A percentile compares a stretch with the other conserved stretches of the same genome.
Evolutionary conservation across 2,888 invertebrate species (phyloP).

Genomic region (Zeuzera pyrina): DNA sequence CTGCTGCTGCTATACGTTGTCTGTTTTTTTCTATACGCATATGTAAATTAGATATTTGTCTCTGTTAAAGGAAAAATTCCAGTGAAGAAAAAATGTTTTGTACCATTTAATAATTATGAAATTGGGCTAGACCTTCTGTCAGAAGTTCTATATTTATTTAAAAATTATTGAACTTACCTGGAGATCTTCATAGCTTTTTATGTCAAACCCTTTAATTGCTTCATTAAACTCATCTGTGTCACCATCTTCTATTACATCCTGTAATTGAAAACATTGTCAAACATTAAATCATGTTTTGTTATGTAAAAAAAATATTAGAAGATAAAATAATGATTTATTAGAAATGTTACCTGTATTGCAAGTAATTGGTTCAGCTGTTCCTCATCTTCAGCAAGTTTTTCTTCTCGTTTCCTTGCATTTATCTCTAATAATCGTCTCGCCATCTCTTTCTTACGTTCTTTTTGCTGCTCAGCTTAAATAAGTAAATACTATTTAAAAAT

Average conservation of each 20-base stretch:
- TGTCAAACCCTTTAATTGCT: slow-evolving; percentile 82
- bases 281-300: slow-evolving; percentile 1
- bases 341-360: slow-evolving; percentile 75
- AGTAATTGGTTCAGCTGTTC: slow-evolving; percentile 85
- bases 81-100: no score
- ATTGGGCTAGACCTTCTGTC: no score
- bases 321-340: background rate
- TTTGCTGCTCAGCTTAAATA: slow-evolving; percentile 81
- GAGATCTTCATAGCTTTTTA: slow-evolving; percentile 84
- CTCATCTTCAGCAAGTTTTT: slow-evolving; percentile 90
- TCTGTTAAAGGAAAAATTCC: slow-evolving; percentile 25
- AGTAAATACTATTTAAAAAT: background rate
- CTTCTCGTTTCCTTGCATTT: slow-evolving; percentile 90
- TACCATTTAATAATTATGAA: no score
- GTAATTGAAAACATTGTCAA: slow-evolving; percentile 13
- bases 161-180: slow-evolving; percentile 65
- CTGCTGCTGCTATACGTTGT: slow-evolving; percentile 81
- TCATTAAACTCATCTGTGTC: slow-evolving; percentile 82
- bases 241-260: slow-evolving; percentile 79
- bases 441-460: slow-evolving; percentile 89
- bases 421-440: slow-evolving; percentile 89
- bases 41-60: slow-evolving; percentile 77
- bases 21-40: slow-evolving; percentile 83
- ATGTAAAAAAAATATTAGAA: background rate
- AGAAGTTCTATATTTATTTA: no score